phyloP scores from a whole-genome alignment of 2,888 invertebrate genomes.

The Temnothorax ravouxi region DNA sequence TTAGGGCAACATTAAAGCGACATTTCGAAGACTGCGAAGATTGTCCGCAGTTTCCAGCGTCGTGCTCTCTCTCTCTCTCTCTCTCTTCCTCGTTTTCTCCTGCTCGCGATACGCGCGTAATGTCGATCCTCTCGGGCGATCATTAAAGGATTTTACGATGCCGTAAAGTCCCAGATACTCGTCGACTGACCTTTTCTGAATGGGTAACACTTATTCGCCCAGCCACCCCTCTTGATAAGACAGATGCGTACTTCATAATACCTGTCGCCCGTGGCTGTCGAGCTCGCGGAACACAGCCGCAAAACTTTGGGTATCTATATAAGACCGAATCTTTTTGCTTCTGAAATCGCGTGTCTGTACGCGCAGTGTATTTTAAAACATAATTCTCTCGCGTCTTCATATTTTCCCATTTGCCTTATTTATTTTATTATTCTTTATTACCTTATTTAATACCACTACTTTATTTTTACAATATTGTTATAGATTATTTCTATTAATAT shows the following conservation, averaged over 20 bases:
- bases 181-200: constrained; percentile 71
- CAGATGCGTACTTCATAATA: constrained; percentile 14
- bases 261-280: constrained; percentile 25
- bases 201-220: constrained; percentile 55
- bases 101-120: constrained; percentile 40
- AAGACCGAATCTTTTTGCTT: neutral
- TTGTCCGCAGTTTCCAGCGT: constrained; percentile 40
- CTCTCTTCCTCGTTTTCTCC: constrained; percentile 35
- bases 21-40: constrained; percentile 57
- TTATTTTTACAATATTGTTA: constrained; percentile 2
- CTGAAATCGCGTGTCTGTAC: neutral
- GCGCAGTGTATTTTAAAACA: neutral
- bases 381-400: neutral
- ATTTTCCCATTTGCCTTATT: neutral
- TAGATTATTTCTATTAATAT: neutral
- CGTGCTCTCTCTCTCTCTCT: constrained; percentile 23
- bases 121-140: constrained; percentile 64
- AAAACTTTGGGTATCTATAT: neutral
- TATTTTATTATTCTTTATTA: neutral
- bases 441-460: neutral
- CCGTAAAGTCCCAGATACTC: constrained; percentile 67
- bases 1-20: constrained; percentile 66
- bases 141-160: constrained; percentile 74
- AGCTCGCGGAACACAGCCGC: constrained; percentile 2
- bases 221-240: constrained; percentile 52